A percentile compares a stretch with the other conserved stretches of the same genome.
These are phyloP conservation scores for Peucedramus taeniatus DNA, from an alignment of 2,113 vertebrate genomes.

Conservation along the genomic window DNA sequence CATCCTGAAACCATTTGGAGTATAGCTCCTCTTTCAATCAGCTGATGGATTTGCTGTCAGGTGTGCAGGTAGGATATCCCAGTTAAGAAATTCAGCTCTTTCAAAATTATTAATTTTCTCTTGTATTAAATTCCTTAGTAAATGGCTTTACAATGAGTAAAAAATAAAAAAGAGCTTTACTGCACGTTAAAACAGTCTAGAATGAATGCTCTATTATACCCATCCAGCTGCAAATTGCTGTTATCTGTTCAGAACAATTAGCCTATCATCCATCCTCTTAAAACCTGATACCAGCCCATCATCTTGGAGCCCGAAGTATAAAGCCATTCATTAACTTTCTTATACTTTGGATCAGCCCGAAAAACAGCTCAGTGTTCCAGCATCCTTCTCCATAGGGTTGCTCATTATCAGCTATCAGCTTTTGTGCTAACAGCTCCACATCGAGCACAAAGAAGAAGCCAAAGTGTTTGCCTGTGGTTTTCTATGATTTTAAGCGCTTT, in stretches of 20 bases:
- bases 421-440: conserved; percentile 24
- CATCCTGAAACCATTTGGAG: background rate
- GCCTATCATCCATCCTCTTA: background rate
- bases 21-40: background rate
- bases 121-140: background rate
- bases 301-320: background rate
- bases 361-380: conserved; percentile 14
- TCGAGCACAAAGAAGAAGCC: conserved; percentile 14
- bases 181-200: background rate
- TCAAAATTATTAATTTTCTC: background rate
- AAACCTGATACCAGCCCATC: conserved; percentile 24
- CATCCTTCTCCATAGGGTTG: conserved; percentile 22
- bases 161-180: background rate
- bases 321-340: conserved; percentile 17
- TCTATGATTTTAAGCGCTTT: conserved; percentile 56
- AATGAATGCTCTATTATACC: background rate
- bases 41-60: background rate
- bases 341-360: background rate
- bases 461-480: background rate
- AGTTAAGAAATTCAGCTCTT: background rate
- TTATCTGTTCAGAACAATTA: conserved; percentile 44
- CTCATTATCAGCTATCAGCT: conserved; percentile 36
- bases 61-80: background rate
- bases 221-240: conserved; percentile 45
- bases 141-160: background rate